A percentile compares a stretch with the other conserved stretches of the same genome.
These are phyloP conservation scores for Labia minor DNA, from an alignment of 2,888 invertebrate species.

Conservation along the genomic window DNA sequence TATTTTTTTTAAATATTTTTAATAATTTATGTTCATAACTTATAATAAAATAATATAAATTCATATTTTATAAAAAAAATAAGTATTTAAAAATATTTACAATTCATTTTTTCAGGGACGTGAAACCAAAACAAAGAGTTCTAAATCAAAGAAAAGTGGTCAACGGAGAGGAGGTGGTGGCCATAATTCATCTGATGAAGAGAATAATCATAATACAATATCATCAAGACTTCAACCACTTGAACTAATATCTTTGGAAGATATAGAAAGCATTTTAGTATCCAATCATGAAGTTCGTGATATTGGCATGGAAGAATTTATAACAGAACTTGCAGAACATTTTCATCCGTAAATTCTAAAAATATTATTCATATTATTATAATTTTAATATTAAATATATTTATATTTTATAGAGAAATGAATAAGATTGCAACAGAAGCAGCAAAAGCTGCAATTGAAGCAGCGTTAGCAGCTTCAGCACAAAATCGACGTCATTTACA, in stretches of 20 bases:
- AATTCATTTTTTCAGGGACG: constrained; percentile 48
- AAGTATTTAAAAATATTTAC: constrained; percentile 20
- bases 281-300: constrained; percentile 40
- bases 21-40: too few relatives aligned
- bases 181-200: constrained; percentile 49
- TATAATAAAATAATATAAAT: too few relatives aligned
- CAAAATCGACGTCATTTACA: constrained; percentile 64
- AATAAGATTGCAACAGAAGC: constrained; percentile 55
- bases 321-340: constrained; percentile 55
- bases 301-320: constrained; percentile 59
- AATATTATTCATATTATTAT: not conserved
- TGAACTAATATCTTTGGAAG: constrained; percentile 53
- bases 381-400: constrained; percentile 22
- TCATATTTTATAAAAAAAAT: too few relatives aligned
- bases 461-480: constrained; percentile 58
- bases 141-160: constrained; percentile 61
- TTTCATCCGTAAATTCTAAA: constrained; percentile 48
- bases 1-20: too few relatives aligned
- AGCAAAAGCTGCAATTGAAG: constrained; percentile 64
- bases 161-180: constrained; percentile 47
- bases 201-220: constrained; percentile 28
- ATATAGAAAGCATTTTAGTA: constrained; percentile 53
- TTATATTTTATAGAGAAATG: constrained; percentile 43
- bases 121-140: constrained; percentile 89
- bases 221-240: constrained; percentile 33